These are phyloP conservation scores for Cisticola juncidis DNA, from an alignment of 2,113 vertebrate genomes.

Conservation along the genomic window DNA sequence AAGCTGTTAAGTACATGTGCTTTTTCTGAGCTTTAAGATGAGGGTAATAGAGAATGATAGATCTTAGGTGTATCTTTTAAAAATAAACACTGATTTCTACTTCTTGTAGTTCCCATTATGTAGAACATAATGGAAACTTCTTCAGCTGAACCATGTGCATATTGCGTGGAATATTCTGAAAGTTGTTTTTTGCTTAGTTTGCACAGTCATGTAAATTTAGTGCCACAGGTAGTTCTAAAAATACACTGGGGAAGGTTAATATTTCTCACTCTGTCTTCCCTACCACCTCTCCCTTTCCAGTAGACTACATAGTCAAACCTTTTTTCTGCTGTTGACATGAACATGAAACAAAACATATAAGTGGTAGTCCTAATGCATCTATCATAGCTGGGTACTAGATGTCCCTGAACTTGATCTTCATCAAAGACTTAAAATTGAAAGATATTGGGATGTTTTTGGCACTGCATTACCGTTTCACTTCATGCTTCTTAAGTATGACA, in stretches of 20 bases:
- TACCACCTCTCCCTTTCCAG: background rate
- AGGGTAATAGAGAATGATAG: background rate
- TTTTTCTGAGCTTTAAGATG: background rate
- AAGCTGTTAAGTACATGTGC: background rate
- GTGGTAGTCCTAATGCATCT: background rate
- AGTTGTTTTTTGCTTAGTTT: background rate
- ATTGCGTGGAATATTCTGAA: background rate
- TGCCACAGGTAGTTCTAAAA: background rate
- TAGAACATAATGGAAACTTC: background rate
- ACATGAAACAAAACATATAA: fast-evolving
- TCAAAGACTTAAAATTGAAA: background rate
- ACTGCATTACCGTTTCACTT: background rate
- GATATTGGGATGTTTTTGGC: background rate
- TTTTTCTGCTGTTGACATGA: background rate
- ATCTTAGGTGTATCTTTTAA: background rate
- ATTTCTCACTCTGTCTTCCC: background rate
- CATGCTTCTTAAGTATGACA: background rate
- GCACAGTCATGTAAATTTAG: background rate
- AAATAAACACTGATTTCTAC: background rate
- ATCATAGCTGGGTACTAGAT: background rate
- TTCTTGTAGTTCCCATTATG: background rate
- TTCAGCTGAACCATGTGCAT: background rate
- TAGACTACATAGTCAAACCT: background rate
- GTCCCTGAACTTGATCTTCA: background rate
- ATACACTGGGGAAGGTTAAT: background rate